Conservation (phyloP, 2,888 invertebrate genomes). For the Metalampra italica region DNA sequence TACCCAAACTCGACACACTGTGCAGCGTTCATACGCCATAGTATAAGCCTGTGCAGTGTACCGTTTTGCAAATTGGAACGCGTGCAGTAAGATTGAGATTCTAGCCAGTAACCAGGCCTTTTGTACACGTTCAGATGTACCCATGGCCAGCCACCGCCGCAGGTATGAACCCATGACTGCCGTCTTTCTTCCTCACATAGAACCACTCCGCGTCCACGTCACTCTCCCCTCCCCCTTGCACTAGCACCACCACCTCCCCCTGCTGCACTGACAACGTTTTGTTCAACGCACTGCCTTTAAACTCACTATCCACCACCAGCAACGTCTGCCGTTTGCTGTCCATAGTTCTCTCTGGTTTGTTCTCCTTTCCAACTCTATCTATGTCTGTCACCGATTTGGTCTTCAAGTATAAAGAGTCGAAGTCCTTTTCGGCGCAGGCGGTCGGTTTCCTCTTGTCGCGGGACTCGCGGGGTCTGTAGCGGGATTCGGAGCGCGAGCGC, state of each 20-base stretch:
- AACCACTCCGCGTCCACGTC: constrained; percentile 86
- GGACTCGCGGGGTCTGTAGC: constrained; percentile 68
- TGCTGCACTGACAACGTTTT: constrained; percentile 81
- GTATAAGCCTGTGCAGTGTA: no score
- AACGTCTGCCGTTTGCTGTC: constrained; percentile 81
- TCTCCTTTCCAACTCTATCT: constrained; percentile 42
- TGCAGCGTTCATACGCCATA: no score
- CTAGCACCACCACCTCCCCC: constrained; percentile 86
- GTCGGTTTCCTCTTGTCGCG: constrained; percentile 44
- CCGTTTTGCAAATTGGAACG: no score
- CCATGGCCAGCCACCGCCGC: constrained; percentile 88
- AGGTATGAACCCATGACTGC: constrained; percentile 86
- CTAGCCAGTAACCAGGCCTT: no score
- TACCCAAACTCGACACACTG: no score
- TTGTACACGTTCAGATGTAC: constrained; percentile 77
- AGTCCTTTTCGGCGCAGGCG: constrained; percentile 83
- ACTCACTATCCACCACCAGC: constrained; percentile 84
- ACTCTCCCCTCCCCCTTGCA: constrained; percentile 63
- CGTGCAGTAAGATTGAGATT: no score
- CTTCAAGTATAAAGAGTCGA: constrained; percentile 83
- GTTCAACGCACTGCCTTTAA: constrained; percentile 73
- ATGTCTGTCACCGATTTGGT: constrained; percentile 66
- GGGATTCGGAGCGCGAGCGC: constrained; percentile 84
- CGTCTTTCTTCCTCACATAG: constrained; percentile 84
- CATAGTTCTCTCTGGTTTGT: constrained; percentile 20